Conservation (phyloP, 2,888 invertebrate genomes). For the Ditula angustiorana region DNA sequence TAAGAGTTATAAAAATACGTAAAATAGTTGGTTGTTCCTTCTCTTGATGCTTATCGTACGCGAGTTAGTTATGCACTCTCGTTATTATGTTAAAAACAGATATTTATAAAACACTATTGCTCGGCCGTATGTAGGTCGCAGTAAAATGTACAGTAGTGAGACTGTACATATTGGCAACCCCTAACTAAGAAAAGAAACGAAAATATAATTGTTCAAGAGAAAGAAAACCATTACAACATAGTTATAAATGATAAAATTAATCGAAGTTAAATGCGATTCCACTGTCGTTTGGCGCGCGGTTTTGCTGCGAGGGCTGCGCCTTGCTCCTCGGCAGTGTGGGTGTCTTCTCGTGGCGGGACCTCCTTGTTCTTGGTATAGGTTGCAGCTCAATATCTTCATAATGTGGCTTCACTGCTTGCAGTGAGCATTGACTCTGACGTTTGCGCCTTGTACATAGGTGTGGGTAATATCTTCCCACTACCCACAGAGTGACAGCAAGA, state of each 20-base stretch:
- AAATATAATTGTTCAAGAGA: not conserved
- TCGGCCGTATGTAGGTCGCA: too few species aligned
- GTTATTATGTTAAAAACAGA: too few species aligned
- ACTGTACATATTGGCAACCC: constrained; percentile 1
- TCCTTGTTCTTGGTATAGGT: not conserved
- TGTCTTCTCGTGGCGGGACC: not conserved
- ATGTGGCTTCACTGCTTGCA: not conserved
- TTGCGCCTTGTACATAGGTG: not conserved
- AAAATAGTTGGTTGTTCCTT: too few species aligned
- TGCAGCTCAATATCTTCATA: constrained; percentile 2
- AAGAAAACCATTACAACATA: not conserved
- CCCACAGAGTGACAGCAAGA: not conserved
- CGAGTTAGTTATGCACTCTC: too few species aligned
- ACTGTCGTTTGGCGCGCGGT: not conserved
- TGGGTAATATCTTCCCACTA: not conserved
- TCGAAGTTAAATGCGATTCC: not conserved
- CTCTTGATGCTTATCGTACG: too few species aligned
- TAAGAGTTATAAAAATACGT: too few species aligned
- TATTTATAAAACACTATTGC: too few species aligned
- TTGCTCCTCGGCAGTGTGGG: not conserved
- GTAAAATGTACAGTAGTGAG: too few species aligned
- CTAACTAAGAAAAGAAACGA: not conserved
- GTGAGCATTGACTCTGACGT: not conserved
- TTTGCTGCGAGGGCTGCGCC: not conserved
- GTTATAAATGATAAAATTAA: not conserved